phyloP scores from a whole-genome alignment of 1,140 invertebrate genomes.

The Cryptotermes secundus region DNA sequence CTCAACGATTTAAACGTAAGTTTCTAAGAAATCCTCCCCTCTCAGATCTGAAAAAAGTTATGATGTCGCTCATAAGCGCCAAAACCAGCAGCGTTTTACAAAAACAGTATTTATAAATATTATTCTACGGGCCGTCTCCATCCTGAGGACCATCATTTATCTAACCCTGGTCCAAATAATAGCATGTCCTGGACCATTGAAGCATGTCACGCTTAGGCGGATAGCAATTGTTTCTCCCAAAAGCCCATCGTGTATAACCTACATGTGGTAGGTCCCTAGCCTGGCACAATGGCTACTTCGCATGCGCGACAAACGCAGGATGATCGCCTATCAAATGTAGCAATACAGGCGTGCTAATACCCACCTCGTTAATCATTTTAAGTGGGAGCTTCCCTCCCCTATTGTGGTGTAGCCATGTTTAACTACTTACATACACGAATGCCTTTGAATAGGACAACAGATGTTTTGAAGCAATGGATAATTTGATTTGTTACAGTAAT shows the following conservation, averaged over 20 bases:
- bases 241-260: not conserved
- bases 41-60: too few species aligned
- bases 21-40: too few species aligned
- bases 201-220: not conserved
- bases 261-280: not conserved
- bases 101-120: too few species aligned
- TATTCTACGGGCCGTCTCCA: not conserved
- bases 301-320: conserved; percentile 8
- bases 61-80: too few species aligned
- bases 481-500: conserved; percentile 20
- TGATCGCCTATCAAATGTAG: not conserved
- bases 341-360: conserved; percentile 15
- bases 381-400: not conserved
- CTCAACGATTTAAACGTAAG: too few species aligned
- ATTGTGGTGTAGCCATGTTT: not conserved
- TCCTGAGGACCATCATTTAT: not conserved
- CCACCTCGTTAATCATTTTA: conserved; percentile 11
- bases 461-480: not conserved
- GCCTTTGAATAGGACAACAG: not conserved
- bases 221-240: not conserved
- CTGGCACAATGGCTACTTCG: not conserved
- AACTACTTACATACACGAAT: conserved; percentile 17
- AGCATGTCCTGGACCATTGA: not conserved
- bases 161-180: not conserved
- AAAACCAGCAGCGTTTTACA: too few species aligned